Evolutionary conservation across 2,888 invertebrate genomes (phyloP), one percentile per base, ranked within the genome.

Genomic region (Diloba caeruleocephala): DNA sequence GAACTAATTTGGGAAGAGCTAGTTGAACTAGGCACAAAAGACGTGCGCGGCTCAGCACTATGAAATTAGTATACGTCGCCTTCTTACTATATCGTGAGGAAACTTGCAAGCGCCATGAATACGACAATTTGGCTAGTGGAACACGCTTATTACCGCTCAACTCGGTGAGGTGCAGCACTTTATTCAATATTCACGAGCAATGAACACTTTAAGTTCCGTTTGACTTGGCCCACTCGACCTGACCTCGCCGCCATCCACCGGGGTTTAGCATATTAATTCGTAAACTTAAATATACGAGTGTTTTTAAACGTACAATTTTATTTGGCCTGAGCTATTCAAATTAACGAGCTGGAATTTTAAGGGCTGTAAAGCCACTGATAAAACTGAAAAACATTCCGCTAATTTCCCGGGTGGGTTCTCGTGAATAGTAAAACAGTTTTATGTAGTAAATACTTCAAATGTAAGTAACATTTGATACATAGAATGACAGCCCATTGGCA

Each of bases 161-260:
- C 58, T 62, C 52, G 60, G 68, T 54, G 59, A 60, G 58, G 54
- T 65, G 60, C 55, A 63, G 63, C 43, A 63, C 48, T 67, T 70
- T 71, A 79, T 87, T 78, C 76, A 80, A 78, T 81, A 86, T 84
- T 85, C 82, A 85, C 69, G 55, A 76, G 77, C 71, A 74, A 78
- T 74, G 77, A 74, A 78, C 78, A 72, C 55, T 56, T 70, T 58
- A 64, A 73, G 73, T 76, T 78, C 68, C 64, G 74, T 74, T 74
- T 59, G 68, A 74, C 63, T 77, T 75, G 61, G 58, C 65, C 67
- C 73, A 68, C 76, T 77, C 72, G 62, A 74, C 78, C 72, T 73
- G 76, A 74, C 73, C 76, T 62, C 67, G 67, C 46, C 59, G 10
- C 45, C 31, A 56, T 62, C 70, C 65, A 61, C 56, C 21, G 36